Conservation (phyloP, 2,888 invertebrate genomes). For the Caenorhabditis uteleia region DNA sequence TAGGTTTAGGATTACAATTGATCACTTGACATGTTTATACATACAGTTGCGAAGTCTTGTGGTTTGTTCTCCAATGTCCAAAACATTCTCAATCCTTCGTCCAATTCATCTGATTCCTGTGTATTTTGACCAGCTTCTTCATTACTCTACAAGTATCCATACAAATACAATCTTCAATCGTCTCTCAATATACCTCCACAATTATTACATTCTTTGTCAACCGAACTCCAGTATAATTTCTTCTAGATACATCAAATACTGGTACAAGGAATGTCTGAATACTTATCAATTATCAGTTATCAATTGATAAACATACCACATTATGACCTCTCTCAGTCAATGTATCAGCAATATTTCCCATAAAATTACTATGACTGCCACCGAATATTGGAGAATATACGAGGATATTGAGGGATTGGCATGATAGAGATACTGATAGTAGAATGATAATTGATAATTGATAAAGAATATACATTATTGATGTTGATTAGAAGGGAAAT, state of each 20-base stretch:
- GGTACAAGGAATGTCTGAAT: conserved; percentile 18
- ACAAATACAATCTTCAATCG: too few species aligned
- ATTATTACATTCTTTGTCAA: conserved; percentile 17
- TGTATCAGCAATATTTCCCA: conserved; percentile 40
- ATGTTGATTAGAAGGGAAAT: too few species aligned
- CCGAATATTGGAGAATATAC: conserved; percentile 38
- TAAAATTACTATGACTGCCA: conserved; percentile 41
- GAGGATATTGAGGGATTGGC: conserved; percentile 29
- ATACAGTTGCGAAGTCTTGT: conserved; percentile 12
- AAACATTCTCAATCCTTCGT: conserved; percentile 6
- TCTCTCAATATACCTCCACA: too few species aligned
- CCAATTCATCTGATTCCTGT: conserved; percentile 10
- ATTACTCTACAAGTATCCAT: too few species aligned
- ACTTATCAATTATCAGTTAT: too few species aligned
- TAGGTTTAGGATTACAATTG: too few species aligned
- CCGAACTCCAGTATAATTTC: not conserved
- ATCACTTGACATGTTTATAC: too few species aligned
- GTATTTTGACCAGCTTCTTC: conserved; percentile 13
- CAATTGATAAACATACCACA: too few species aligned
- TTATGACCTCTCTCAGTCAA: conserved; percentile 37
- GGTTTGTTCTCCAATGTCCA: conserved; percentile 14
- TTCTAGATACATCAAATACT: not conserved
- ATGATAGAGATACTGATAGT: too few species aligned
- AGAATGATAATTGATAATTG: too few species aligned
- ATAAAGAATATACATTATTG: too few species aligned